phyloP scores from a whole-genome alignment of 2,888 invertebrate species.

The Hipparchia semele region DNA sequence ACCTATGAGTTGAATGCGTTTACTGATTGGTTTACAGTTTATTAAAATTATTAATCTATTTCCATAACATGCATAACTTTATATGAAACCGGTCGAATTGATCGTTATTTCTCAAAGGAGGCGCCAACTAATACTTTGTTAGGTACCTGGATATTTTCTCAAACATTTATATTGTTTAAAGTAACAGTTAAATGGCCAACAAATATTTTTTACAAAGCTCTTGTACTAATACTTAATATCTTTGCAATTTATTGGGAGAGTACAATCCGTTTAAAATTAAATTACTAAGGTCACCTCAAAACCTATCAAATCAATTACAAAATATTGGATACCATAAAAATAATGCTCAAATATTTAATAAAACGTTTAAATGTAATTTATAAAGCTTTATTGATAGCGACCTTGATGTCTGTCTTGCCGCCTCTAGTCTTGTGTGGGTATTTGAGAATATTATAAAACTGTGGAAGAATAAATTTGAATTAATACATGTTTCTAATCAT shows the following conservation, averaged over 20 bases:
- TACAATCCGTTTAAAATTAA: background rate
- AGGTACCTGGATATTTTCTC: background rate
- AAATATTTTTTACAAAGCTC: no score
- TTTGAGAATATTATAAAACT: constrained; percentile 45
- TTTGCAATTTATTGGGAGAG: no score
- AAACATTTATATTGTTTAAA: background rate
- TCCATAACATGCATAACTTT: constrained; percentile 31
- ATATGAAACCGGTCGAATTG: constrained; percentile 31
- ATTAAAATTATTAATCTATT: constrained; percentile 31
- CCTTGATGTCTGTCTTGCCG: constrained; percentile 43
- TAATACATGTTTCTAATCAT: constrained; percentile 42
- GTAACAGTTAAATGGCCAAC: no score
- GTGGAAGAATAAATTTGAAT: constrained; percentile 46
- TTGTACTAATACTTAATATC: no score
- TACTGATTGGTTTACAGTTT: constrained; percentile 12
- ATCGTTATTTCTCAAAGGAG: constrained; percentile 27
- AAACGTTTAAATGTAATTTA: constrained; percentile 31
- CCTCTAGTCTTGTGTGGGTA: constrained; percentile 35
- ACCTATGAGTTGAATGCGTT: background rate
- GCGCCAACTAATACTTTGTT: constrained; percentile 26
- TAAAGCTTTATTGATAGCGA: constrained; percentile 33
- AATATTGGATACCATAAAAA: constrained; percentile 33
- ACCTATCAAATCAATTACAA: constrained; percentile 28
- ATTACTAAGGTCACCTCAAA: constrained; percentile 14
- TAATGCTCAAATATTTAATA: constrained; percentile 29